These are phyloP conservation scores for Tanypteryx hageni DNA, from an alignment of 2,888 invertebrate genomes.

Conservation along the genomic window DNA sequence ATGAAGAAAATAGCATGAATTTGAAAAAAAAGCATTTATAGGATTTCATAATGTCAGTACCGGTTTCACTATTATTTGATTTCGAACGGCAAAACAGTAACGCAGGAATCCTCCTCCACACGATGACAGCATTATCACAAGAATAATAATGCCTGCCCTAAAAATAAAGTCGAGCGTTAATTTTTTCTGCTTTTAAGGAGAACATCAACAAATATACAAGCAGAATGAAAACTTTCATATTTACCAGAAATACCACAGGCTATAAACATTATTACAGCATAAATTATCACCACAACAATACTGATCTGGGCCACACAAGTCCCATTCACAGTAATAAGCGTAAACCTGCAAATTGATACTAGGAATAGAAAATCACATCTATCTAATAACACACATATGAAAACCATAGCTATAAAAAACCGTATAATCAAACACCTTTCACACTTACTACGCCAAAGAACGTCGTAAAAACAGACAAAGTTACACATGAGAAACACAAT, in stretches of 20 bases:
- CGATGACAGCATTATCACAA: slow-evolving; percentile 42
- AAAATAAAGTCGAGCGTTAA: neutral
- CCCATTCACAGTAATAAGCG: slow-evolving; percentile 71
- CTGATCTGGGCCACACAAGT: slow-evolving; percentile 70
- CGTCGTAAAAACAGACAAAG: neutral
- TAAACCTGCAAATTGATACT: slow-evolving; percentile 68
- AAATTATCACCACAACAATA: slow-evolving; percentile 71
- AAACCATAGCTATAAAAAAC: neutral
- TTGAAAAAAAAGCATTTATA: neutral
- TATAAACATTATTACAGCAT: slow-evolving; percentile 71
- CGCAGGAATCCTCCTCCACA: slow-evolving; percentile 54
- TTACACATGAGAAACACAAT: neutral
- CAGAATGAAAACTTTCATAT: neutral
- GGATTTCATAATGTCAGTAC: neutral
- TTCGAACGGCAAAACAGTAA: slow-evolving; percentile 42
- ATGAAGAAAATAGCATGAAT: neutral
- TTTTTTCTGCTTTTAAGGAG: neutral
- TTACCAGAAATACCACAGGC: slow-evolving; percentile 71
- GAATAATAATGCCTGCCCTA: slow-evolving; percentile 58
- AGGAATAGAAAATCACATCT: neutral
- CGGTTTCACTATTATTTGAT: slow-evolving; percentile 34
- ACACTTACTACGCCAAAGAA: slow-evolving; percentile 32
- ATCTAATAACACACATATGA: neutral
- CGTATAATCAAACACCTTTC: neutral
- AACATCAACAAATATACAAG: neutral